Base-by-base conservation (phyloP, 2,113 vertebrate species). In the Malurus elegans region DNA sequence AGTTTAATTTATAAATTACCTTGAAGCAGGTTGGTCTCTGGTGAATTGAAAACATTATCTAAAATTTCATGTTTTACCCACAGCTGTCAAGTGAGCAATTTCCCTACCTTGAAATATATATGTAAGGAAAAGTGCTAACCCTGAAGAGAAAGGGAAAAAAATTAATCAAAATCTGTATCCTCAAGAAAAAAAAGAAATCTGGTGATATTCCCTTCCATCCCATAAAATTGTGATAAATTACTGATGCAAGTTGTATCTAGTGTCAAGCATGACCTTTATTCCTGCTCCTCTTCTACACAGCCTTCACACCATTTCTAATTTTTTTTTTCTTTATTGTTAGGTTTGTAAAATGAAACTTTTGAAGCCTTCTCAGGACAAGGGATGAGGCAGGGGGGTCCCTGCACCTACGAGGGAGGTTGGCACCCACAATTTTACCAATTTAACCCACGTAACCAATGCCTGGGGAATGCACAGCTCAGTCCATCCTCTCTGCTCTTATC, bases 1-100 rank as follows among this genome's bases (percentile, higher is more conserved):
- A 86, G 65, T 91, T 93, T 93, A 91, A 96, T 97, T 95, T 93
- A 92, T 90, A 93, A 96, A 92, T 88, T 96, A 93, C 95, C 90
- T 94, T 79, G 79, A 93, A 93, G 75, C 86, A 91, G 65, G 47
- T 79, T 91, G 78, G 34, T 93, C 71, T 93, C 96, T 31, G 12
- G 56, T 90, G 93, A 85, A 86, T 95, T 92, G 82, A 64, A 80
- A 73, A 48, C 45, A 83, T 89, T 87, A 83, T 45, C 95, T 88
- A 66, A 92, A 93, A 80, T 95, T 88, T 69, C 16, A 5, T 74
- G 79, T 89, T 96, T 97, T 92, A 80, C 72, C 88, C 72, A 88
- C 74, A 97, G 67, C 79, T 96, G 64, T 91, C 96, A 93, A 92
- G 40, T 44, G 66, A 91, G 40, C 60, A 79, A 86, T 92, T 85